Evolutionary conservation across 92 coral and sea anemone genomes (phyloP).

Genomic region (Isaurus tuberculatus): DNA sequence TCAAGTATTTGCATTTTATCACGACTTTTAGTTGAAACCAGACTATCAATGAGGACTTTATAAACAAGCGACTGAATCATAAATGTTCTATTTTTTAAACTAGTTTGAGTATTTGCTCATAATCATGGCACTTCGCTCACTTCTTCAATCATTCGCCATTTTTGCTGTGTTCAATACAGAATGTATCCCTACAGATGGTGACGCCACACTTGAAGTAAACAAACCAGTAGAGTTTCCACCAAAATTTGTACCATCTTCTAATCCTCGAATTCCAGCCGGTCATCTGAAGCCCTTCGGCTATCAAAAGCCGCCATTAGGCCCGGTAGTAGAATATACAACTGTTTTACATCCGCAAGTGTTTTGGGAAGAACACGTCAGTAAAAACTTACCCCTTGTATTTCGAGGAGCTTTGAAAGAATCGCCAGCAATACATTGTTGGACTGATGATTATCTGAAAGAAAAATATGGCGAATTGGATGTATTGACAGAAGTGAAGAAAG

Average conservation of each 20-base stretch:
- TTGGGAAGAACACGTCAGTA: conserved; percentile 87
- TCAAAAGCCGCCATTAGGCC: conserved; percentile 89
- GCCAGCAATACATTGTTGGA: conserved; percentile 85
- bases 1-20: no score
- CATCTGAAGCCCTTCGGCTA: conserved; percentile 90
- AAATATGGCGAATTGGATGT: conserved; percentile 93
- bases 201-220: not conserved
- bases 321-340: conserved; percentile 77
- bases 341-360: conserved; percentile 87
- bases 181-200: not conserved
- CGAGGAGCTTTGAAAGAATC: conserved; percentile 82
- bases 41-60: no score
- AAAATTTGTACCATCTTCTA: conserved; percentile 67
- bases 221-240: conserved; percentile 84
- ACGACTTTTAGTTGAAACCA: no score
- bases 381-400: conserved; percentile 83
- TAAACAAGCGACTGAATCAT: no score
- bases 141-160: not conserved
- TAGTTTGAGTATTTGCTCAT: not conserved
- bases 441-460: conserved; percentile 76
- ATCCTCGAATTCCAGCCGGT: conserved; percentile 71
- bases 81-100: no score
- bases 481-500: conserved; percentile 85
- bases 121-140: not conserved
- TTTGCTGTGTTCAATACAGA: not conserved